Base-by-base conservation (phyloP, 2,113 vertebrate genomes). In the Sinocyclocheilus rhinocerous region DNA sequence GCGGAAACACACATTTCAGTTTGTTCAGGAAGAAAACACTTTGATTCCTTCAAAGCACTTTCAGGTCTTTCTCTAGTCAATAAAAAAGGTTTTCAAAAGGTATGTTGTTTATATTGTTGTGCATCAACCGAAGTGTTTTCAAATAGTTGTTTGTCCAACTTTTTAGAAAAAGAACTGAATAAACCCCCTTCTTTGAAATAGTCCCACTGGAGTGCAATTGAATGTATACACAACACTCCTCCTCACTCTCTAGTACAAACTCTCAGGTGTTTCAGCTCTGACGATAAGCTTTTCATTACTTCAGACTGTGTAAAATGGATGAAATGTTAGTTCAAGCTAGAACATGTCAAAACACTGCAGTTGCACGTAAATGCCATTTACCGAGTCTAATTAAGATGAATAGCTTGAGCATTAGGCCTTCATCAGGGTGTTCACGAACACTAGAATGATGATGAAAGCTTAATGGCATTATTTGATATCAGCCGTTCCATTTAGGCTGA, bases 361-460 rank as follows among this genome's bases (percentile, higher is more conserved):
- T 70, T 26, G 81, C 81, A 83, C 9, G 63, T 70, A 83, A 82
- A 83, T 36, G 18, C 45, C 65, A 83, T 70, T 83, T 83, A 83
- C 65, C 1, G 16, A 9, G 48, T 26, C 48, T 55, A 83, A 83
- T 83, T 70, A 70, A 50, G 81, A 83, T 70, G 48, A 83, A 83
- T 9, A 18, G 63, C 63, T 52, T 16, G 45, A 12, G 26, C 42
- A 70, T 70, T 70, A 70, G 61, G 42, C 39, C 42, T 69, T 69
- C 80, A 80, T 80, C 78, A 80, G 13, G 39, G n/a, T 65, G 15
- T 65, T 63, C 59, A 45, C 0, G 39, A 65, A 65, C 36, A 29
- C 8, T 18, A 55, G 12, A 55, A 26, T 29, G 24, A 48, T 69
- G 42, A 69, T 69, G 24, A 69, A 82, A 70, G 45, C 45, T 67